Evolutionary conservation across 2,797 vertebrate species (phyloP).

Genomic region (Myotis myotis): DNA sequence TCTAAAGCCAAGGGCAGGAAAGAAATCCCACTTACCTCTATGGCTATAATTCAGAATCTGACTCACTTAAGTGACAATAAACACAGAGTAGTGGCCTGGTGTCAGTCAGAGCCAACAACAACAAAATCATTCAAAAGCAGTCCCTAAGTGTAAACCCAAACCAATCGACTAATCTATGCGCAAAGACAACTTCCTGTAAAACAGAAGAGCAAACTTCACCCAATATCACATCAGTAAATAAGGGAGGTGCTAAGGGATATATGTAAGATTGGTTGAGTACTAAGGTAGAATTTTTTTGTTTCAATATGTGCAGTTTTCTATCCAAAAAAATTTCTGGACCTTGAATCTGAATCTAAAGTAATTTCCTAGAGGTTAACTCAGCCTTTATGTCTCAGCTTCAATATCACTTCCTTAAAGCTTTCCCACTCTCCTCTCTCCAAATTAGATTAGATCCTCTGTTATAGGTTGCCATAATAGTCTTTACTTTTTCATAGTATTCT

Average conservation of each 20-base stretch:
- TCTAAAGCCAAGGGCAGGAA: background rate
- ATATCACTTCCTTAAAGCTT: background rate
- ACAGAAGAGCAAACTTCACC: background rate
- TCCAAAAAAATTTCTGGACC: background rate
- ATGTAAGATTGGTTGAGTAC: background rate
- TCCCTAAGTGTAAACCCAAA: background rate
- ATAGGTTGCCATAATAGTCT: background rate
- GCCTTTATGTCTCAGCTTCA: background rate
- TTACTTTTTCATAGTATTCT: background rate
- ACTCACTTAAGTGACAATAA: background rate
- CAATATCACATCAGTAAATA: background rate
- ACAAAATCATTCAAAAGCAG: background rate
- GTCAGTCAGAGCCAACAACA: background rate
- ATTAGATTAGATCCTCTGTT: background rate
- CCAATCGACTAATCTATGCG: background rate
- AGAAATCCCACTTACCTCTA: background rate
- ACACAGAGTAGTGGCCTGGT: background rate
- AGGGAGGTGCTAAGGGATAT: background rate
- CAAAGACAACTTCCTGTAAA: background rate
- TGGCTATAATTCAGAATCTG: conserved; percentile 11
- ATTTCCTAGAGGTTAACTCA: background rate
- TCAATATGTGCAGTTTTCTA: background rate
- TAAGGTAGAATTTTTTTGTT: background rate
- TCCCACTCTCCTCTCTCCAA: background rate
- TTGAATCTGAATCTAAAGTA: background rate